These are phyloP conservation scores for Epinotia demarniana DNA, from an alignment of 2,888 invertebrate genomes.

Conservation along the genomic window DNA sequence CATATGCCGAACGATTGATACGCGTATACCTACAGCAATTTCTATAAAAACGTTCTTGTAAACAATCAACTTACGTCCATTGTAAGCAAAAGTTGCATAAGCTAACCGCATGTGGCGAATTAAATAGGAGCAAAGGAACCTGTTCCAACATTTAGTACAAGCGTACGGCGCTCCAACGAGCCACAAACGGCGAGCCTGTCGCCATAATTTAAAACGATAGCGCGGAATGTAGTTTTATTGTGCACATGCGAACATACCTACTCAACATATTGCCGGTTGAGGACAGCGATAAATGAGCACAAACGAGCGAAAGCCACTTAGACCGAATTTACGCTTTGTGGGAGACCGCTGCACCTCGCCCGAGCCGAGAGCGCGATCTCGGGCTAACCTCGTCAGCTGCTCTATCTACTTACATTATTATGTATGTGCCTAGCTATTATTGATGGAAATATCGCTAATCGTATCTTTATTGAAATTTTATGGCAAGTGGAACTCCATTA, in stretches of 20 bases:
- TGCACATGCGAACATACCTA: slow-evolving; percentile 69
- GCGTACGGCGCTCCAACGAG: slow-evolving; percentile 67
- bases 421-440: not conserved
- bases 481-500: slow-evolving; percentile 19
- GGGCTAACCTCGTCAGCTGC: slow-evolving; percentile 72
- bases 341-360: slow-evolving; percentile 75
- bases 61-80: slow-evolving; percentile 66
- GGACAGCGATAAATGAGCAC: slow-evolving; percentile 77
- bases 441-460: not conserved
- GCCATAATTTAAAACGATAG: slow-evolving; percentile 78
- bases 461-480: not conserved
- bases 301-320: slow-evolving; percentile 82
- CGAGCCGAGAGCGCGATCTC: slow-evolving; percentile 50
- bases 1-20: slow-evolving; percentile 44
- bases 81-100: slow-evolving; percentile 79
- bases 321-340: slow-evolving; percentile 83
- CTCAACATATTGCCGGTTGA: slow-evolving; percentile 72
- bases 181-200: slow-evolving; percentile 73
- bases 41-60: slow-evolving; percentile 55
- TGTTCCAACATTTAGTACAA: slow-evolving; percentile 72
- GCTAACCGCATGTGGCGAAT: slow-evolving; percentile 75
- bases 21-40: slow-evolving; percentile 49
- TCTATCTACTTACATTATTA: slow-evolving; percentile 59
- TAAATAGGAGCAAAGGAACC: slow-evolving; percentile 80
- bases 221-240: slow-evolving; percentile 76